These are phyloP conservation scores for Epizoanthus rinbou DNA, from an alignment of 92 coral and sea anemone species.

Conservation along the genomic window DNA sequence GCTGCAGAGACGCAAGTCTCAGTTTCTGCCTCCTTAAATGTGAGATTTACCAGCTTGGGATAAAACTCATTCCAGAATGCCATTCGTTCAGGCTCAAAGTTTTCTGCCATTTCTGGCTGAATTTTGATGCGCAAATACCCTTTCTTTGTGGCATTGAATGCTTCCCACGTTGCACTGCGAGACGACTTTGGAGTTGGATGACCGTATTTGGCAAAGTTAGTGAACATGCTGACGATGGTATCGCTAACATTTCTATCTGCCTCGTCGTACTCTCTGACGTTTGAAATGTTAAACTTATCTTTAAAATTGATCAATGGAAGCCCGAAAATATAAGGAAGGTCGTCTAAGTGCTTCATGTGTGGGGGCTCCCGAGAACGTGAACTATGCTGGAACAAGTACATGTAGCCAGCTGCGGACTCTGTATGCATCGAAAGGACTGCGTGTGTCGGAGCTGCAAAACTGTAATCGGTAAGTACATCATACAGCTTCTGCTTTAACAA, in stretches of 20 bases:
- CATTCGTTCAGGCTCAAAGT: constrained; percentile 66
- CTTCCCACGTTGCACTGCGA: constrained; percentile 59
- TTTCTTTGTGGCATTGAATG: constrained; percentile 53
- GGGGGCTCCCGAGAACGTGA: neutral
- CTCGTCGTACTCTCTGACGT: constrained; percentile 11
- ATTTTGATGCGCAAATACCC: constrained; percentile 61
- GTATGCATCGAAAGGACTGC: constrained; percentile 52
- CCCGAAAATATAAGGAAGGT: constrained; percentile 39
- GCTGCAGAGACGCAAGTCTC: constrained; percentile 25
- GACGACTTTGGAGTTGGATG: constrained; percentile 54
- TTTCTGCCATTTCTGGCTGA: constrained; percentile 53
- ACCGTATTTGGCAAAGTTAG: constrained; percentile 62
- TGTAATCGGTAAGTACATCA: constrained; percentile 47
- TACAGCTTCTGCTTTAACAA: constrained; percentile 46
- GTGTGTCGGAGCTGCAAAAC: constrained; percentile 52
- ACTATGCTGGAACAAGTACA: constrained; percentile 50
- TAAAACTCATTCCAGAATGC: constrained; percentile 84
- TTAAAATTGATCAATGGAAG: constrained; percentile 12
- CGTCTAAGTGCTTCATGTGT: constrained; percentile 16
- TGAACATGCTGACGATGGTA: constrained; percentile 39
- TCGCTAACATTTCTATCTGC: constrained; percentile 56
- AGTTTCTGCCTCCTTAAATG: constrained; percentile 29
- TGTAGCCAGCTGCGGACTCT: constrained; percentile 43
- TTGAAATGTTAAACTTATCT: neutral
- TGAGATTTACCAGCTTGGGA: constrained; percentile 54